Conservation (phyloP, 2,113 vertebrate genomes). For the Phrynocephalus versicolor region DNA sequence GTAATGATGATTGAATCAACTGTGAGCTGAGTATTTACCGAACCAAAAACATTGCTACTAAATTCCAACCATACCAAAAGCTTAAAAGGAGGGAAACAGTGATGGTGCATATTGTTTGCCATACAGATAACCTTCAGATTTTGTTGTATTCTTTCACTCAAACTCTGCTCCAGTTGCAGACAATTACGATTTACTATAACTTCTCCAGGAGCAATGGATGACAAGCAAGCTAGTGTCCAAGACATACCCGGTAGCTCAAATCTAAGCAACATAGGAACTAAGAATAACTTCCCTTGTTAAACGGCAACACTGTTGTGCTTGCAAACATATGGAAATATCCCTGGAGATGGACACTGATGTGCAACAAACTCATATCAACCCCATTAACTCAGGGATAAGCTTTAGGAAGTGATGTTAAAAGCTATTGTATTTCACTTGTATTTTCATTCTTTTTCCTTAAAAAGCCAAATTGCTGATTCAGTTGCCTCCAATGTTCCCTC, state of each 20-base stretch:
- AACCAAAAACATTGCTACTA: background rate
- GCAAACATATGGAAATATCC: background rate
- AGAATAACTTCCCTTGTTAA: background rate
- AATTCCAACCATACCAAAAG: background rate
- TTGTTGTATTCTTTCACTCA: background rate
- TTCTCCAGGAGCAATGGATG: background rate
- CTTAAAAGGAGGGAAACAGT: background rate
- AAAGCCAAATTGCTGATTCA: background rate
- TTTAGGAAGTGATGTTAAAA: background rate
- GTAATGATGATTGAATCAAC: slow-evolving; percentile 10
- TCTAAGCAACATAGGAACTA: background rate
- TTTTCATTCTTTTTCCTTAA: background rate
- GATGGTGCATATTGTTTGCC: no score
- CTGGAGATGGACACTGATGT: background rate
- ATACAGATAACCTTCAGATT: background rate
- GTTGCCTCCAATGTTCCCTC: no score
- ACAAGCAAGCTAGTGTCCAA: background rate
- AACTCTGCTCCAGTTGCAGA: background rate
- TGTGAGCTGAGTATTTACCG: background rate
- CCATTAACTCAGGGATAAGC: background rate
- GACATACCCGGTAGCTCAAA: background rate
- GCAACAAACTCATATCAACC: background rate
- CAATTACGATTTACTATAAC: background rate
- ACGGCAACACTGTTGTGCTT: background rate
- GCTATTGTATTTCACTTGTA: background rate